Evolutionary conservation across 2,797 vertebrate species (phyloP).

Genomic region (Echiichthys vipera): DNA sequence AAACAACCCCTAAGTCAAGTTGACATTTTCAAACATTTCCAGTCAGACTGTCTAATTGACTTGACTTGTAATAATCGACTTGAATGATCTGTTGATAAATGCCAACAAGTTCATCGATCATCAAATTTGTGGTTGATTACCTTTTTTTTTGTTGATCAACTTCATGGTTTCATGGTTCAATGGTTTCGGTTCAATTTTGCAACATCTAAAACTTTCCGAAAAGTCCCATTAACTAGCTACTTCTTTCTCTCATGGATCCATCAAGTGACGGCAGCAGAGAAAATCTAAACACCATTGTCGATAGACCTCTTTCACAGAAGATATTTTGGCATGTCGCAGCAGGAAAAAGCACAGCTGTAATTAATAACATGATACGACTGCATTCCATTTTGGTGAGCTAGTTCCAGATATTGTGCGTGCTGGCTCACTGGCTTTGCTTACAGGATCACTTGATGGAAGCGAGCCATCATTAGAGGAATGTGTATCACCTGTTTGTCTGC

Average conservation of each 20-base stretch:
- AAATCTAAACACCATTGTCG: background rate
- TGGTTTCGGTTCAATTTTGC: no score
- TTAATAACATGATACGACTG: background rate
- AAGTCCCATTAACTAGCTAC: background rate
- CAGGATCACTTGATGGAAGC: background rate
- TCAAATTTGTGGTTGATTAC: background rate
- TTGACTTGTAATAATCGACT: no score
- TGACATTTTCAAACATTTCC: background rate
- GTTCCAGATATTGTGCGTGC: background rate
- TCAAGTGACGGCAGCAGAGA: background rate
- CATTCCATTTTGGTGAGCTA: background rate
- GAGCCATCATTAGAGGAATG: background rate
- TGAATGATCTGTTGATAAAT: background rate
- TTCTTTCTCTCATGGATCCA: background rate
- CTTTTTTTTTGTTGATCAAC: background rate
- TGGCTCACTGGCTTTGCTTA: background rate
- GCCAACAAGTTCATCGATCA: background rate
- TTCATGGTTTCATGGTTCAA: background rate
- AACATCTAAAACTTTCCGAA: background rate
- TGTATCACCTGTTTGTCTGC: background rate
- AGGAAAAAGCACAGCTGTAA: background rate
- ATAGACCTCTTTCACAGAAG: background rate
- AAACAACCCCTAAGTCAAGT: background rate
- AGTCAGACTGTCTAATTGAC: no score
- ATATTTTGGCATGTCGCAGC: background rate